Evolutionary conservation across 2,888 invertebrate species (phyloP).

Genomic region (Chaetogeoica ovagalla): DNA sequence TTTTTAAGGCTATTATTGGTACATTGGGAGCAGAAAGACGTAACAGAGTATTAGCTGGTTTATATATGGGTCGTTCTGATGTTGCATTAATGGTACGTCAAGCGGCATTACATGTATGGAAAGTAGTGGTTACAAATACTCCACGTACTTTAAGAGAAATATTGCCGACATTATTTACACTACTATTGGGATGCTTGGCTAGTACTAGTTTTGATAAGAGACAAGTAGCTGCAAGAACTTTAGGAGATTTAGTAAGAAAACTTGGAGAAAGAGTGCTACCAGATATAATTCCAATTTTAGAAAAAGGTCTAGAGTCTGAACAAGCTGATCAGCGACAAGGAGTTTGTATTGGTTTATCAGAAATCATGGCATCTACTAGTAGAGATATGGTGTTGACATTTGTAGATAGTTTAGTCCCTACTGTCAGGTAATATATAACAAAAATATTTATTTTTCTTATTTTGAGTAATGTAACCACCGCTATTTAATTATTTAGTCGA

Average conservation of each 20-base stretch:
- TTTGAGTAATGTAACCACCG: background rate
- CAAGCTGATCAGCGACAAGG: conserved; percentile 95
- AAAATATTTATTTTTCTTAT: background rate
- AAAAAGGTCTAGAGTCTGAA: conserved; percentile 87
- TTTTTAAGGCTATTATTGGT: conserved; percentile 75
- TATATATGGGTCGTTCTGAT: conserved; percentile 97
- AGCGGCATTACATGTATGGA: conserved; percentile 98
- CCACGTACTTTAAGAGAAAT: conserved; percentile 95
- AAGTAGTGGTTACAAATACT: conserved; percentile 97
- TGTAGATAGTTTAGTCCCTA: conserved; percentile 85
- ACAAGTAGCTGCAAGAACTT: conserved; percentile 92
- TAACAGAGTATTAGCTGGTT: conserved; percentile 88
- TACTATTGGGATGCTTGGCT: conserved; percentile 90
- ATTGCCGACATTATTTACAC: conserved; percentile 87
- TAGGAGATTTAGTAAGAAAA: conserved; percentile 96
- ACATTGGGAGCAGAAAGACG: conserved; percentile 86
- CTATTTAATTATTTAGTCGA: conserved; percentile 58
- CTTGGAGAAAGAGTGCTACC: conserved; percentile 95
- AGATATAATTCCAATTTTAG: conserved; percentile 96
- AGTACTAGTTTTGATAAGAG: conserved; percentile 95
- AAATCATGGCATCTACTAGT: conserved; percentile 96
- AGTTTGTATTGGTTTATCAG: conserved; percentile 95
- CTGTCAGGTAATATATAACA: conserved; percentile 67
- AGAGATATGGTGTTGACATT: conserved; percentile 91
- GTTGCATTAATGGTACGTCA: conserved; percentile 96